A percentile compares a stretch with the other conserved stretches of the same genome.
These are phyloP conservation scores for Melanostigma gelatinosum DNA, from an alignment of 2,113 vertebrate species.

Conservation along the genomic window DNA sequence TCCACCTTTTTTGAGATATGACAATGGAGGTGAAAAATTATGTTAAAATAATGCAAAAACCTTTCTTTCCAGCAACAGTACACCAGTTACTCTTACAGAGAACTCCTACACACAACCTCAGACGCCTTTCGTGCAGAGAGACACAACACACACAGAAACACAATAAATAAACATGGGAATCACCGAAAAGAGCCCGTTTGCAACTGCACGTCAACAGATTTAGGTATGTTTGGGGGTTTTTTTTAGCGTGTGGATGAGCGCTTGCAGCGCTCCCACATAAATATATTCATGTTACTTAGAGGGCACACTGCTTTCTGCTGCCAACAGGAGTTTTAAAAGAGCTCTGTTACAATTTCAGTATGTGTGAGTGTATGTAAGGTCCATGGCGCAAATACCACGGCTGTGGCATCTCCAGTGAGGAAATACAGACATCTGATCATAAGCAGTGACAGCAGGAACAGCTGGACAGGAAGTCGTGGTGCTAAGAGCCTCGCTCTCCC, in stretches of 20 bases:
- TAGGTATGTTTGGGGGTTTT: not conserved
- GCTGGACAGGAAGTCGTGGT: constrained; percentile 74
- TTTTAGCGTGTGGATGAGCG: not conserved
- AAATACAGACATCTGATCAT: constrained; percentile 72
- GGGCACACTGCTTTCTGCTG: constrained; percentile 30
- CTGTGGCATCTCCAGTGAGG: constrained; percentile 42
- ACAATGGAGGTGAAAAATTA: too few species aligned
- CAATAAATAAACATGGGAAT: constrained; percentile 43
- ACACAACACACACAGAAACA: constrained; percentile 20
- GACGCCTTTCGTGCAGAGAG: not conserved
- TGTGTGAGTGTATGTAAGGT: constrained; percentile 12
- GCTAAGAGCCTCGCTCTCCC: constrained; percentile 39
- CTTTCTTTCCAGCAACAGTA: too few species aligned
- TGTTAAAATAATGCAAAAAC: too few species aligned
- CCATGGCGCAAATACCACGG: constrained; percentile 20
- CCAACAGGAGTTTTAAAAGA: constrained; percentile 26
- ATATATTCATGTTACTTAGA: constrained; percentile 53
- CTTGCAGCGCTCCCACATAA: constrained; percentile 24
- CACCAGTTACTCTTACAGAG: too few species aligned
- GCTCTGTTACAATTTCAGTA: constrained; percentile 14
- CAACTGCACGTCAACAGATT: constrained; percentile 21
- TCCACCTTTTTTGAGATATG: too few species aligned
- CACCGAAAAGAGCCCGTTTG: constrained; percentile 35
- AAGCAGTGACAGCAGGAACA: constrained; percentile 71
- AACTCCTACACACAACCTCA: constrained; percentile 7